Percentiles rank a stretch among this genome's conserved stretches.
Evolutionary conservation across 2,113 vertebrate genomes (phyloP).

Genomic region (Paralichthys olivaceus): DNA sequence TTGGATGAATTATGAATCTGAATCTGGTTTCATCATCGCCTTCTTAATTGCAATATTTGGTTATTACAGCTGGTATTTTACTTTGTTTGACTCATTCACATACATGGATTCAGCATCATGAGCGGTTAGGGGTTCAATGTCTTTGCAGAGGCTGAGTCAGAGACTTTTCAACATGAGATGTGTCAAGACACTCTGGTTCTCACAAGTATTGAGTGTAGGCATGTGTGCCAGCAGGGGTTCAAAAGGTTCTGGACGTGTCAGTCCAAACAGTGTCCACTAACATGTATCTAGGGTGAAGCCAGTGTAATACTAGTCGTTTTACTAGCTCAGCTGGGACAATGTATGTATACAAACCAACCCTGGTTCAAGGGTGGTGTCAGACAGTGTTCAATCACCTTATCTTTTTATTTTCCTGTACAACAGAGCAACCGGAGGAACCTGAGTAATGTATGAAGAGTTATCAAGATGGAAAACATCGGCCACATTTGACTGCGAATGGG

Average conservation of each 20-base stretch:
- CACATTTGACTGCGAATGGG: not conserved
- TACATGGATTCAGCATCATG: too few species aligned
- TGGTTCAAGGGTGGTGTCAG: too few species aligned
- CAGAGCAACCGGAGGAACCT: not conserved
- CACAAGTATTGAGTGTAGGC: not conserved
- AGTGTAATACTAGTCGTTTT: too few species aligned
- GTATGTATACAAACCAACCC: too few species aligned
- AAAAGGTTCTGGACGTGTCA: not conserved
- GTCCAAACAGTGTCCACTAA: not conserved
- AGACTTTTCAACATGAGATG: not conserved
- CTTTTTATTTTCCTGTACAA: not conserved
- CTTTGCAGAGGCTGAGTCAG: not conserved
- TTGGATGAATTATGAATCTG: too few species aligned
- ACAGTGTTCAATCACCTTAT: not conserved
- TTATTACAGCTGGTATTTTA: too few species aligned
- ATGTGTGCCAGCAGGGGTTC: not conserved
- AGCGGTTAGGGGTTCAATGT: not conserved
- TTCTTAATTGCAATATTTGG: too few species aligned
- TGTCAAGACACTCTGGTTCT: not conserved
- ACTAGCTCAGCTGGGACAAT: too few species aligned
- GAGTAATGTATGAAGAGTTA: not conserved
- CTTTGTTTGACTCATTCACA: too few species aligned
- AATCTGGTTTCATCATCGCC: too few species aligned
- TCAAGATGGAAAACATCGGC: not conserved
- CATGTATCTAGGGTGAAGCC: not conserved